Conservation (phyloP, 2,797 vertebrate species). For the Channallabes apus region DNA sequence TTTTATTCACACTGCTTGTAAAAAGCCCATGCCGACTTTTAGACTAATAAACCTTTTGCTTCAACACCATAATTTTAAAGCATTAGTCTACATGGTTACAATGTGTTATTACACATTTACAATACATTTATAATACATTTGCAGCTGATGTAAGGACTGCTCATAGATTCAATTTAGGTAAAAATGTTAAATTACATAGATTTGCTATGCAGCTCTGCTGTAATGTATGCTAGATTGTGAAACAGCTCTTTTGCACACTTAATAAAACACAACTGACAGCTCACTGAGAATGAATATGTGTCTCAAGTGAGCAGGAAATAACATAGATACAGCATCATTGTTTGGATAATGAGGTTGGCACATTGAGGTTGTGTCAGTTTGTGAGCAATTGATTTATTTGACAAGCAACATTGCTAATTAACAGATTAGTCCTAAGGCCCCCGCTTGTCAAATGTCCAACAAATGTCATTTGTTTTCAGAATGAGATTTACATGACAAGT, state of each 20-base stretch:
- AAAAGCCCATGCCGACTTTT: conserved; percentile 71
- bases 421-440: conserved; percentile 12
- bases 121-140: background rate
- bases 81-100: conserved; percentile 50
- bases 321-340: background rate
- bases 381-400: conserved; percentile 31
- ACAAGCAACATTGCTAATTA: conserved; percentile 19
- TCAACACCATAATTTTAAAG: conserved; percentile 69
- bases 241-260: background rate
- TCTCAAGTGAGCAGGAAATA: conserved; percentile 24
- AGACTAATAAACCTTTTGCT: conserved; percentile 69
- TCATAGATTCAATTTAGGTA: background rate
- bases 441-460: background rate
- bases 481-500: background rate
- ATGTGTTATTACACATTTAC: conserved; percentile 24
- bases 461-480: background rate
- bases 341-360: conserved; percentile 32
- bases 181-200: background rate
- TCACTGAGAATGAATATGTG: background rate
- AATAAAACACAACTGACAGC: background rate
- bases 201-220: background rate
- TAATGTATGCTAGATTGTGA: conserved; percentile 12
- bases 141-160: background rate
- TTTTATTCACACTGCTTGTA: conserved; percentile 76
- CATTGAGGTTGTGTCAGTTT: conserved; percentile 8